Evolutionary conservation across 2,113 vertebrate genomes (phyloP), one percentile per base, ranked within the genome.

Genomic region (Garra rufa): DNA sequence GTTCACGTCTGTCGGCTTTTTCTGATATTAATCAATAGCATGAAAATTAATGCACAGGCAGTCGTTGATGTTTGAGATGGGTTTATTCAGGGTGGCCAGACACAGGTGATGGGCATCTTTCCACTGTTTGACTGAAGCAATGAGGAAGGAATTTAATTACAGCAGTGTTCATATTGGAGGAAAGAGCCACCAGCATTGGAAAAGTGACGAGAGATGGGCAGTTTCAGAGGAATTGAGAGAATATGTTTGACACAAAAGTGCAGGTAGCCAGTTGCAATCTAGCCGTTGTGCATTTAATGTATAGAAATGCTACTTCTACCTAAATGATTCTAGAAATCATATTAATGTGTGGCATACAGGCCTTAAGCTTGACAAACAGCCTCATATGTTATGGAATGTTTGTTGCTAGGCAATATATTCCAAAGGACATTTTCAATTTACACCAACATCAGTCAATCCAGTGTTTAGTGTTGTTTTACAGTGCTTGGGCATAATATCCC

Each of bases 101-200:
- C 85, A 86, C 90, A 91, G 90, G 87, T 93, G 91, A 93, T 91
- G 88, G 91, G 90, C 90, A 88, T 83, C 88, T 87, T 85, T 93
- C 91, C 90, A 91, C 84, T 90, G 88, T 87, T 83, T 83, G 82
- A 76, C 75, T 61, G 50, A 28, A 26, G 55, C n/a, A 38, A 61
- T 61, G 55, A 52, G 6, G 34, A 61, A 78, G 14, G 55, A 44
- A 61, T 61, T 43, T 78, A 61, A 78, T 78, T 78, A 78, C 76
- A 61, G 38, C 76, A 28, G 6, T 44, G 55, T 78, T 61, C 76
- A 61, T 11, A 26, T 26, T 78, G 76, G 76, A 78, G 76, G 43
- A 61, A 59, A 78, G 14, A 26, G 50, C 38, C 34, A 11, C 50
- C 17, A 7, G 26, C 46, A 6, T 57, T 55, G 34, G 76, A 24